A percentile compares a stretch with the other conserved stretches of the same genome.
phyloP scores from a whole-genome alignment of 1,140 invertebrate genomes.

The Papilio xuthus region DNA sequence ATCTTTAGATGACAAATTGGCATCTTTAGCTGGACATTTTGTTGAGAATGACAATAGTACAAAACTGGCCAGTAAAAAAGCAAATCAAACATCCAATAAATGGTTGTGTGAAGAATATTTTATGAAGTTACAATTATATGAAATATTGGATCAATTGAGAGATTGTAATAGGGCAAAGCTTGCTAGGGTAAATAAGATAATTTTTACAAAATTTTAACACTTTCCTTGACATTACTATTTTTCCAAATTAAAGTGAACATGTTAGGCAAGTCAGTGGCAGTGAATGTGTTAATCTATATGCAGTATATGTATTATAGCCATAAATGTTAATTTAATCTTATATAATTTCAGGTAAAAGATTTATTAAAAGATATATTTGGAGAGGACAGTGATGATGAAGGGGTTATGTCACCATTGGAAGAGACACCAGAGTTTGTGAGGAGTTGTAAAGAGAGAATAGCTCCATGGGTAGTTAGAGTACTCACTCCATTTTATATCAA shows the following conservation, averaged over 20 bases:
- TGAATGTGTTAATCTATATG: too few relatives aligned
- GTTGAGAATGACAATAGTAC: slow-evolving; percentile 49
- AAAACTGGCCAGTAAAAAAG: slow-evolving; percentile 46
- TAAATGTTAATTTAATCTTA: neutral
- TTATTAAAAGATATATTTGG: slow-evolving; percentile 72
- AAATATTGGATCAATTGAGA: slow-evolving; percentile 71
- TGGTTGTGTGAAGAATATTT: slow-evolving; percentile 80
- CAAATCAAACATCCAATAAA: slow-evolving; percentile 55
- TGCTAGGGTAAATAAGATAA: slow-evolving; percentile 54
- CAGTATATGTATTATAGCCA: too few relatives aligned
- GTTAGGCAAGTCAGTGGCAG: too few relatives aligned
- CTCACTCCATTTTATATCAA: slow-evolving; percentile 72
- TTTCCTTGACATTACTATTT: too few relatives aligned
- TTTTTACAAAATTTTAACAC: neutral
- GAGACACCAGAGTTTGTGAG: slow-evolving; percentile 68
- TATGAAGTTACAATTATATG: slow-evolving; percentile 68
- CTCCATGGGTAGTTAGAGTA: slow-evolving; percentile 72
- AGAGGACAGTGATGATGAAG: slow-evolving; percentile 75
- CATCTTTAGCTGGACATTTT: slow-evolving; percentile 58
- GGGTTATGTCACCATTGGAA: slow-evolving; percentile 72
- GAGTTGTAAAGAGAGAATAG: slow-evolving; percentile 77
- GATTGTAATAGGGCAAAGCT: slow-evolving; percentile 69
- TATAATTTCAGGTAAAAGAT: slow-evolving; percentile 71
- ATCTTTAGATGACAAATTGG: slow-evolving; percentile 66
- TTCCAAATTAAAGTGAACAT: too few relatives aligned